phyloP scores from a whole-genome alignment of 2,888 invertebrate species.

The Melanchra persicariae region DNA sequence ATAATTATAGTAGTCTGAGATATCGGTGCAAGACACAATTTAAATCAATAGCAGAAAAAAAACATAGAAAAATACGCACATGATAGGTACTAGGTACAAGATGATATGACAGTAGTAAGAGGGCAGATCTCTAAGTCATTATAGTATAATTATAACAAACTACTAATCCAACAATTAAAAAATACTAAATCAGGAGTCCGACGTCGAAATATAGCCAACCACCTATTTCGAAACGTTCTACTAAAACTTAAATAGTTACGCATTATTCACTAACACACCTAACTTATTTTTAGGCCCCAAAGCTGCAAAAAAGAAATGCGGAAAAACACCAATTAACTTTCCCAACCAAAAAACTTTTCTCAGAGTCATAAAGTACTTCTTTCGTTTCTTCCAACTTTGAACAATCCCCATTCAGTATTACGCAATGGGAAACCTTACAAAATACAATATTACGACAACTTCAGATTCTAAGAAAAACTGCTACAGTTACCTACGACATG shows the following conservation, averaged over 20 bases:
- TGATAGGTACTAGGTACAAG: not conserved
- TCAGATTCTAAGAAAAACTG: constrained; percentile 11
- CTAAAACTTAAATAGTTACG: not conserved
- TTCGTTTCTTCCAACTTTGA: not conserved
- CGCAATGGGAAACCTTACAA: constrained; percentile 15
- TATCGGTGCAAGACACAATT: too few relatives aligned
- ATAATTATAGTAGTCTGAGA: too few relatives aligned
- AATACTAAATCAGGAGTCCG: not conserved
- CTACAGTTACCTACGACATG: not conserved
- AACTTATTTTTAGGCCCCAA: not conserved
- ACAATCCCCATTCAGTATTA: not conserved
- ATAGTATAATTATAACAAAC: not conserved
- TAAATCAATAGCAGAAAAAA: not conserved
- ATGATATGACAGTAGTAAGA: not conserved
- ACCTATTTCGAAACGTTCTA: not conserved
- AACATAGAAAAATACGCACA: not conserved
- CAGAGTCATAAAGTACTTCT: not conserved
- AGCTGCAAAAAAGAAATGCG: not conserved
- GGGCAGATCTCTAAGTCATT: not conserved
- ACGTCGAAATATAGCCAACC: not conserved
- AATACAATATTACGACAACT: constrained; percentile 23
- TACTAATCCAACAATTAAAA: not conserved
- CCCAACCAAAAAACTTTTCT: not conserved
- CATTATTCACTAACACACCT: not conserved
- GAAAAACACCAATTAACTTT: not conserved